Base-by-base conservation (phyloP, 2,113 vertebrate species). In the Salvelinus sp. region DNA sequence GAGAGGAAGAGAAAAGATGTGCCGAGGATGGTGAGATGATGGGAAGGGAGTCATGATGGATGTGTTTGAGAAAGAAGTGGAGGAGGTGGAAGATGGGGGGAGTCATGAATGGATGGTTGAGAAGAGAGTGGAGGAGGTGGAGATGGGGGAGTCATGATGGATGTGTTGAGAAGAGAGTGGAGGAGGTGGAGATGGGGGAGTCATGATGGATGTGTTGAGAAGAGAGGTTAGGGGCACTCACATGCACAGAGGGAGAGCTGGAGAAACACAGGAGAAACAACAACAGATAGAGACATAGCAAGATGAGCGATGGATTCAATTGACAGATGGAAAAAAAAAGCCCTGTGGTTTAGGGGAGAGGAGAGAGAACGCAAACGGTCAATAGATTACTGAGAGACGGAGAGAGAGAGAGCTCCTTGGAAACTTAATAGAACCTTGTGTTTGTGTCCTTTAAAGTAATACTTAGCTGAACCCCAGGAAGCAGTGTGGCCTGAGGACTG, bases 361-460 rank as follows among this genome's bases (percentile, higher is more conserved):
- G 70, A 23, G 14, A 48, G 64, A 57, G 60, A 22, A 74, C 38
- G 72, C 18, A 30, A 28, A 13, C n/a, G 64, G 14, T 22, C n/a
- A 25, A 66, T 22, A 66, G 30, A 13, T 18, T 28, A 73, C 22
- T 13, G 72, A 73, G 30, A 23, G 72, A 62, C 18, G 3, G 44
- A 22, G 58, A 63, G 72, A 64, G 72, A 57, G 20, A 69, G 68
- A 75, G 84, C 88, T 92, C 77, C 80, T 71, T 16, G 85, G 88
- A 87, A 89, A 89, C 90, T 82, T 89, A 89, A 92, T 87, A 89
- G 87, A 70, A 86, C 83, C 87, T 91, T 87, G 86, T 90, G 87
- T 91, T 90, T 90, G 84, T 90, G 88, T 90, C 88, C 88, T 90
- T 81, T 88, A 87, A 90, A 90, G 90, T 88, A 86, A 90, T 88